A percentile compares a stretch with the other conserved stretches of the same genome.
phyloP scores from a whole-genome alignment of 35 echinoderm and acorn worm genomes.

The Apostichopus californicus region DNA sequence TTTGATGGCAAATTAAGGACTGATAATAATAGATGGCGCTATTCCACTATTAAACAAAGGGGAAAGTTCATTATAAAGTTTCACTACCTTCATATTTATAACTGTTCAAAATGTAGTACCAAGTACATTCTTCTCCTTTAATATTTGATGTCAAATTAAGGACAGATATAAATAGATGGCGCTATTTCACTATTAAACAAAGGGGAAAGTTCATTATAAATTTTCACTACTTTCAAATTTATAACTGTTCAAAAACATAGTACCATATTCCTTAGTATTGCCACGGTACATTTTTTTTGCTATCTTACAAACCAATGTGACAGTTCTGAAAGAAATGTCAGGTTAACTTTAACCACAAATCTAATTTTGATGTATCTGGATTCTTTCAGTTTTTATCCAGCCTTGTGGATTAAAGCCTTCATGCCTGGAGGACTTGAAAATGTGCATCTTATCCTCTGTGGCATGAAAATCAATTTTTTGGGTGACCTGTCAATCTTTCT shows the following conservation, averaged over 20 bases:
- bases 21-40: background rate
- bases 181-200: background rate
- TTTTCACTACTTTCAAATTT: too few species aligned
- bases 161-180: background rate
- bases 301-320: background rate
- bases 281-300: too few species aligned
- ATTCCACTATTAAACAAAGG: background rate
- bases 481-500: background rate
- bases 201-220: background rate
- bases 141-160: background rate
- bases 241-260: too few species aligned
- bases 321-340: background rate
- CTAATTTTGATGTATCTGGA: background rate
- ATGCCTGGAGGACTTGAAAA: background rate
- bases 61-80: background rate
- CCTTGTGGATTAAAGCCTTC: background rate
- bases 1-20: background rate
- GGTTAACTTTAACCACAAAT: background rate
- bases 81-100: too few species aligned
- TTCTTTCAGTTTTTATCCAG: background rate
- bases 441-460: background rate
- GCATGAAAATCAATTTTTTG: constrained; percentile 1
- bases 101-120: too few species aligned
- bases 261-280: too few species aligned
- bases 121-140: too few species aligned